A percentile compares a stretch with the other conserved stretches of the same genome.
Conservation (phyloP, 1,140 invertebrate species). For the Drosophila oshimai region DNA sequence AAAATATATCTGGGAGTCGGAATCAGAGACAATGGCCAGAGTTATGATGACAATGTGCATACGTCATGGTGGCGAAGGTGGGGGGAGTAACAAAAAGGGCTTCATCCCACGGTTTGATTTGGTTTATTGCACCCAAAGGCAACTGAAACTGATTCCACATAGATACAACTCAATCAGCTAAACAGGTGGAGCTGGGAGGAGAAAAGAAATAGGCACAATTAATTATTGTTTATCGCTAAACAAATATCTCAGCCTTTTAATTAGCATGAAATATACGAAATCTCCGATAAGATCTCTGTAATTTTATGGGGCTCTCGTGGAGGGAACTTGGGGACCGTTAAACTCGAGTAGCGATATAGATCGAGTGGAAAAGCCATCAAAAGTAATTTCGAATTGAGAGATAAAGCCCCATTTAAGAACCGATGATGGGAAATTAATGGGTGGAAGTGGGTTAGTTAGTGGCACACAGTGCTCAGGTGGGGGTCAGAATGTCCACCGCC, state of each 20-base stretch:
- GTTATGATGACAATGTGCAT: constrained; percentile 75
- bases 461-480: neutral
- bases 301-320: constrained; percentile 56
- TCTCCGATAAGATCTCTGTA: constrained; percentile 56
- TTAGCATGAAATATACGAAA: constrained; percentile 74
- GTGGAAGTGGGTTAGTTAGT: constrained; percentile 9
- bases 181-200: constrained; percentile 17
- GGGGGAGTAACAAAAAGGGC: neutral
- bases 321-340: constrained; percentile 35
- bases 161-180: constrained; percentile 71
- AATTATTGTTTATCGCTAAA: constrained; percentile 63
- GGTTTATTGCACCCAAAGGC: constrained; percentile 34
- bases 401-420: constrained; percentile 15
- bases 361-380: constrained; percentile 23
- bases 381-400: constrained; percentile 30
- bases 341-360: constrained; percentile 39
- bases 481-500: neutral
- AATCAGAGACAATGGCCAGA: constrained; percentile 58
- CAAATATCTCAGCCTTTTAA: constrained; percentile 62
- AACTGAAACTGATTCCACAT: constrained; percentile 56
- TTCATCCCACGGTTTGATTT: constrained; percentile 33
- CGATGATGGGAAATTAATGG: constrained; percentile 32
- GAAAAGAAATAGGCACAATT: constrained; percentile 66
- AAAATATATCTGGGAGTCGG: constrained; percentile 47
- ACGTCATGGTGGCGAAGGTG: constrained; percentile 37